Evolutionary conservation across 2,113 vertebrate species (phyloP), one percentile per base, ranked within the genome.

Genomic region (Psittacus erithacus): DNA sequence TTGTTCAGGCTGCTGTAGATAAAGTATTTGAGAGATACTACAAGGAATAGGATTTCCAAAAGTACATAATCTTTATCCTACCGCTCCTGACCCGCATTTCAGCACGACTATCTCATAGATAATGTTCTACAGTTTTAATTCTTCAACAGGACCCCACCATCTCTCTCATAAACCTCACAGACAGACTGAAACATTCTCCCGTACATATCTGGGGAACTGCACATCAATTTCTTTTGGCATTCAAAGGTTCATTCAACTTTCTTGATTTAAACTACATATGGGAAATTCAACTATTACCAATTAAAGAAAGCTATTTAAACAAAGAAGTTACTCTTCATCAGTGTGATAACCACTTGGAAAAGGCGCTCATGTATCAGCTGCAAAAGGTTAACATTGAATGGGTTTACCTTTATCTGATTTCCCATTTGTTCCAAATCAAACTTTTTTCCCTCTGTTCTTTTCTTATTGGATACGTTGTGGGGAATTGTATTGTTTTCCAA

Each of bases 401-500:
- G 4, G 35, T n/a, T 88, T 92, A 47, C 29, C 24, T 67, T 75
- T 11, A 64, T 84, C 41, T 38, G 15, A 77, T 78, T 83, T 94
- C 33, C 29, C 23, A 70, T 81, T 82, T 77, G 35, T 38, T 94
- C 43, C 25, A 92, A 76, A 82, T 18, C 3, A 76, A 67, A 22
- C 23, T 11, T 79, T 71, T 92, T 91, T 27, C 44, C 70, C 23
- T 77, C 9, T 41, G 33, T 79, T 82, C 1, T 59, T 82, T 78
- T 63, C 73, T 82, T 78, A 67, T 5, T 82, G 19, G 50, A 71
- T 67, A 82, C 2, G 0, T 31, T 74, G 27, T 78, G 46, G 20
- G 44, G 59, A 94, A 91, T 92, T 31, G 13, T 39, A 83, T 38
- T 64, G 50, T 59, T 82, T 93, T 88, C 91, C 65, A 92, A 92